These are phyloP conservation scores for Jaculus jaculus DNA, from an alignment of 2,113 vertebrate species.

Conservation along the genomic window DNA sequence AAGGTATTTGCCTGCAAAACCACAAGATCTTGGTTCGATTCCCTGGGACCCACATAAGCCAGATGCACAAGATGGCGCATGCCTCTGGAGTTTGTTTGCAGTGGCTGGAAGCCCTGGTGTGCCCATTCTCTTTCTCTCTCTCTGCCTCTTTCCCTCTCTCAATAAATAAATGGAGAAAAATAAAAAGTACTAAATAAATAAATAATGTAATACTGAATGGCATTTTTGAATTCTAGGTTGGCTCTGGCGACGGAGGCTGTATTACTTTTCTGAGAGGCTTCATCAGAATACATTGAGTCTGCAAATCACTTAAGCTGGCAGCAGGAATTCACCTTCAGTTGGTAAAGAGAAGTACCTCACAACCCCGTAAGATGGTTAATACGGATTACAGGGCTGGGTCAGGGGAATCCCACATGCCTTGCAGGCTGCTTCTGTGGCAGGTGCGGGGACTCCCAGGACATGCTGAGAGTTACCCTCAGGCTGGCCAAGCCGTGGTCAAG, in stretches of 20 bases:
- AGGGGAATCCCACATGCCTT: not conserved
- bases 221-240: not conserved
- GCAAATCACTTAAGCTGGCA: not conserved
- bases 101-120: too few relatives aligned
- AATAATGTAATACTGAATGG: not conserved
- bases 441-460: rapidly evolving
- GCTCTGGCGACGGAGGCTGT: not conserved
- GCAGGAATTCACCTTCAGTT: not conserved
- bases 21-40: too few relatives aligned
- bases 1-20: too few relatives aligned
- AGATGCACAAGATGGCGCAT: too few relatives aligned
- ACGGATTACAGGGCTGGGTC: not conserved
- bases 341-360: not conserved
- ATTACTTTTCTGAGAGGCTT: not conserved
- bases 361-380: not conserved
- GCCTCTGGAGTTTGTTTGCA: too few relatives aligned
- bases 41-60: too few relatives aligned
- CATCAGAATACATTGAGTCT: not conserved
- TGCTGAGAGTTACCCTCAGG: not conserved
- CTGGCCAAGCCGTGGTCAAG: not conserved
- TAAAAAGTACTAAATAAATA: too few relatives aligned
- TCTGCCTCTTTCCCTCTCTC: too few relatives aligned
- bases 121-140: too few relatives aligned
- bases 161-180: too few relatives aligned
- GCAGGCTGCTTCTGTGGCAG: not conserved